phyloP scores from a whole-genome alignment of 2,797 vertebrate genomes.

The Sphenodon punctatus region DNA sequence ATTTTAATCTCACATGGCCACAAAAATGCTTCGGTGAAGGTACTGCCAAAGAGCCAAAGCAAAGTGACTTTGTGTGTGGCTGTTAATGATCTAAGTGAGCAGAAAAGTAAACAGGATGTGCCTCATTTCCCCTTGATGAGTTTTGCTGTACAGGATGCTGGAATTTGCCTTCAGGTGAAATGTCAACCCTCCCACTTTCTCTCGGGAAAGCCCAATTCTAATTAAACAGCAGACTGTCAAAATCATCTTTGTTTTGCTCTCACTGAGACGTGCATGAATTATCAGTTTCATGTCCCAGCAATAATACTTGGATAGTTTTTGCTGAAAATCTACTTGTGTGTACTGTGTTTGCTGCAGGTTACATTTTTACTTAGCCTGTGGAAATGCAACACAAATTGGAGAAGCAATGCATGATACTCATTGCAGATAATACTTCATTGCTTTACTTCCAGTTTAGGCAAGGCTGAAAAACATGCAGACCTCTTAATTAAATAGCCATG shows the following conservation, averaged over 20 bases:
- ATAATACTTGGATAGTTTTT: background rate
- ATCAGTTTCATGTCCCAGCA: background rate
- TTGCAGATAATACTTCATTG: background rate
- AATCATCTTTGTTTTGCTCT: constrained; percentile 20
- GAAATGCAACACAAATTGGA: background rate
- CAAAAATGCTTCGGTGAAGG: background rate
- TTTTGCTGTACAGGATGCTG: constrained; percentile 39
- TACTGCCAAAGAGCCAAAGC: background rate
- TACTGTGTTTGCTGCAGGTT: background rate
- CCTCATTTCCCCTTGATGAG: constrained; percentile 62
- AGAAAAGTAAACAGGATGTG: constrained; percentile 60
- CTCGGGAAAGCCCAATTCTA: constrained; percentile 27
- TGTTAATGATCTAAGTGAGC: constrained; percentile 48
- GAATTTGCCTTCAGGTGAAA: constrained; percentile 63
- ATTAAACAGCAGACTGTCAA: constrained; percentile 20
- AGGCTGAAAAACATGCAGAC: constrained; percentile 10
- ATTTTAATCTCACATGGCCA: background rate
- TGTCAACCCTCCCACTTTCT: constrained; percentile 39
- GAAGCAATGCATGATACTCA: background rate
- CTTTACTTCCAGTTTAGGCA: constrained; percentile 18
- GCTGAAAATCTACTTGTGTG: background rate
- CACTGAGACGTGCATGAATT: background rate
- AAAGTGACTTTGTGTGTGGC: background rate
- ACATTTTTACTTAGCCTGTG: rapidly evolving
- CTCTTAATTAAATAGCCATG: background rate